phyloP scores from a whole-genome alignment of 1,140 invertebrate species.

The Euura lappo region DNA sequence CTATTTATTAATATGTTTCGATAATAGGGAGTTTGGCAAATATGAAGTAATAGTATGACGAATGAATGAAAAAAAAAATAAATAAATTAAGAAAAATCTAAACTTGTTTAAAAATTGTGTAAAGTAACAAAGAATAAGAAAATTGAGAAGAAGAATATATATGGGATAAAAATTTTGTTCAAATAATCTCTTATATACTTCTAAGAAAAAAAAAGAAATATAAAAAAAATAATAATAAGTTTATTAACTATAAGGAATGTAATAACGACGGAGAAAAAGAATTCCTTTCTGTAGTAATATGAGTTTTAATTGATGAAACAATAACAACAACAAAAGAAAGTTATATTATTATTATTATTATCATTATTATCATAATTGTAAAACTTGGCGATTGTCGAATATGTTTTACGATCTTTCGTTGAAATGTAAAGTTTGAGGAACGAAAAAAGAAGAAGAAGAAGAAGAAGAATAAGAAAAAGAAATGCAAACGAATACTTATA shows the following conservation, averaged over 20 bases:
- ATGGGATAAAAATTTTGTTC: too few relatives aligned
- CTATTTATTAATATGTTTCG: constrained; percentile 41
- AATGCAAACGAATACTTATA: constrained; percentile 1
- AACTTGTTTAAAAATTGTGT: neutral
- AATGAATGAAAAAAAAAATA: neutral
- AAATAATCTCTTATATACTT: too few relatives aligned
- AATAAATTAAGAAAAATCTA: neutral
- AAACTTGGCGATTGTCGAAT: too few relatives aligned
- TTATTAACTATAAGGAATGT: too few relatives aligned
- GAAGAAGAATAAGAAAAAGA: neutral
- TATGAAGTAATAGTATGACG: too few relatives aligned
- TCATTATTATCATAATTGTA: too few relatives aligned
- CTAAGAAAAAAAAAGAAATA: neutral
- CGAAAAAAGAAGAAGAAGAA: too few relatives aligned
- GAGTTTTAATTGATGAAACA: neutral
- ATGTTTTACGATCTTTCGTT: neutral
- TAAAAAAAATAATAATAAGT: neutral
- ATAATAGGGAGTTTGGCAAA: constrained; percentile 4
- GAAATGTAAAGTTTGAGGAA: neutral
- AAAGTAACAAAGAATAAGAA: too few relatives aligned
- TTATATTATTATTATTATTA: too few relatives aligned
- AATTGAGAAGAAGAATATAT: too few relatives aligned
- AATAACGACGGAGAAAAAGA: neutral
- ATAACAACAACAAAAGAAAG: neutral
- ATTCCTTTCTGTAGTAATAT: neutral